Base-by-base conservation (phyloP, 35 echinoderm and acorn worm genomes). In the Ophioderma brevispina region DNA sequence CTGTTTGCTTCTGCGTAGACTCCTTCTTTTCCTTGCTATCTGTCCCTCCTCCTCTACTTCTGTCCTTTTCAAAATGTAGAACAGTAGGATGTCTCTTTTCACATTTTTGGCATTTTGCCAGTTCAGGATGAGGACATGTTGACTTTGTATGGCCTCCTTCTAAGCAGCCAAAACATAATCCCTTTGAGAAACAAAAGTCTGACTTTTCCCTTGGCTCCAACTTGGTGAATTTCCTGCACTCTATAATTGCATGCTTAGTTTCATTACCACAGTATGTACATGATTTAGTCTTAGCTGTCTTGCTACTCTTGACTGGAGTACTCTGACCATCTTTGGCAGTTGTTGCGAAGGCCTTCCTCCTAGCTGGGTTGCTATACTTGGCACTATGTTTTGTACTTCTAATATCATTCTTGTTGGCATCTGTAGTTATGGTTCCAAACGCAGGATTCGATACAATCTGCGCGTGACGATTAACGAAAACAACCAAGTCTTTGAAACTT, bases 51-150 rank as follows among this genome's bases (percentile, higher is more conserved):
- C n/a, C n/a, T n/a, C n/a, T n/a, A 52, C 46, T 52, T 13, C 50
- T 41, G 28, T 80, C 36, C 42, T 41, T 49, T 17, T 89, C 86
- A 25, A 37, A 80, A 39, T 80, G 87, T 23, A 89, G 46, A 37
- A 89, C 87, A 30, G 87, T 89, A 0, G 87, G 87, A 81, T 89
- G 87, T 31, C 18, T 80, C 33, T 78, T 78, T 6, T 43, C 0
- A 42, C 87, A 89, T 18, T 40, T 80, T 14, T 31, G 55, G 37
- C 87, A 89, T 36, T 80, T 89, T 41, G 39, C 15, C 33, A 11
- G 15, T 31, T 83, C 49, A 19, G 30, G 39, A 43, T 43, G 33
- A 33, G 39, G 23, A 31, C 40, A 43, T n/a, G 37, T 32, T 43
- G 33, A 33, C 13, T 55, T 38, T 50, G 38, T 31, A 33, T 38